Evolutionary conservation across 2,888 invertebrate species (phyloP), one percentile per base, ranked within the genome.

Genomic region (Cataglyphis rosenhaueri): DNA sequence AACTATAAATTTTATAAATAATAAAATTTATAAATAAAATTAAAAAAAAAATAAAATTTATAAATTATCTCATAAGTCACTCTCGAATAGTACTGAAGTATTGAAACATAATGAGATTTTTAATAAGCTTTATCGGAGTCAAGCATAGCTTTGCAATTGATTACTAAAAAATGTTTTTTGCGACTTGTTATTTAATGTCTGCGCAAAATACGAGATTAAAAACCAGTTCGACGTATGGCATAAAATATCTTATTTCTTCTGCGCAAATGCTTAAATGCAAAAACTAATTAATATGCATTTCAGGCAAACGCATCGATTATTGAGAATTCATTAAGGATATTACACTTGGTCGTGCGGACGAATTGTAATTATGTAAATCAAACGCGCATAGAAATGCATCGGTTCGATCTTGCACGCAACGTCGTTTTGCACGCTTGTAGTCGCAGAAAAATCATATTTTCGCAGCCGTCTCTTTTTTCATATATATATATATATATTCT

Each of bases 241-340:
- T 3, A 57, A 75, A 64, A 41, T 68, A 48, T 25, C 44, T n/a
- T n/a, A 52, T 25, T 57, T 21, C 21, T 21, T 21, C 21, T 44
- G 38, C 55, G 68, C 38, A 25, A 12, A 12, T 66, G 32, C 38
- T 18, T 32, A 21, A 35, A 48, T 21, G n/a, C 59, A 71, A 44
- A 32, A 70, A 48, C 35, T 59, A 59, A 68, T 44, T 44, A 48
- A 18, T 9, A 71, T 29, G 21, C 78, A 44, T 70, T 71, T 79
- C 76, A 57, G 29, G 10, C 6, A 8, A 8, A 15, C 71, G 78
- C 44, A 71, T 70, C 44, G 44, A 61, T 79, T 71, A 79, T 79
- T 44, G 78, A 79, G 59, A 71, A 79, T 79, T 79, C 78, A 79
- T 79, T 79, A 71, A 48, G 71, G 35, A 35, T 44, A 62, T 75